Evolutionary conservation across 2,113 vertebrate genomes (phyloP).

Genomic region (crab-eating macaque (Macaca fascicularis)): DNA sequence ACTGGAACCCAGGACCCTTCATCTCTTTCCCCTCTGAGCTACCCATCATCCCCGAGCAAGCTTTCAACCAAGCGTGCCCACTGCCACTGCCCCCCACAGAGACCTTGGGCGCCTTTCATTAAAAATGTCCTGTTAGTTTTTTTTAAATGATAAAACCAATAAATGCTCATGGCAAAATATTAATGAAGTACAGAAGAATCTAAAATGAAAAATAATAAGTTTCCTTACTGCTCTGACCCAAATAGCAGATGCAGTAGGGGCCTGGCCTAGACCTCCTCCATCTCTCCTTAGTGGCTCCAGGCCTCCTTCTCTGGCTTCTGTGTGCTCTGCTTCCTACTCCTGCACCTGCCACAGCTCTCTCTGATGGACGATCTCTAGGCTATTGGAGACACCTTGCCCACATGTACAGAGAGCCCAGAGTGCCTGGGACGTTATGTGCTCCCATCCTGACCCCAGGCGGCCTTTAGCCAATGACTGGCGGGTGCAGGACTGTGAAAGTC

Average conservation of each 20-base stretch:
- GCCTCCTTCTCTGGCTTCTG: neutral
- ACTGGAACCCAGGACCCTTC: neutral
- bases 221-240: neutral
- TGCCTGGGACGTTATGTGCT: too few relatives aligned
- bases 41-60: too few relatives aligned
- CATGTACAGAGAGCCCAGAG: neutral
- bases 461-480: neutral
- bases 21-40: neutral
- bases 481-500: neutral
- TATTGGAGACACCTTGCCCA: neutral
- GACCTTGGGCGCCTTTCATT: neutral
- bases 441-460: neutral
- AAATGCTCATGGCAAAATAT: neutral
- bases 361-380: neutral
- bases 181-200: too few relatives aligned
- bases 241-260: neutral
- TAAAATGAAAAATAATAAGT: neutral
- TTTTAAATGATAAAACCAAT: neutral
- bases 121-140: neutral
- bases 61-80: neutral
- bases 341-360: neutral
- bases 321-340: neutral
- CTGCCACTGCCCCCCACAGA: neutral
- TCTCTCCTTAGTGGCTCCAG: too few relatives aligned
- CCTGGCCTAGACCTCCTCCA: neutral